phyloP scores from a whole-genome alignment of 2,888 invertebrate genomes.

The Ennomos fuscantarius region DNA sequence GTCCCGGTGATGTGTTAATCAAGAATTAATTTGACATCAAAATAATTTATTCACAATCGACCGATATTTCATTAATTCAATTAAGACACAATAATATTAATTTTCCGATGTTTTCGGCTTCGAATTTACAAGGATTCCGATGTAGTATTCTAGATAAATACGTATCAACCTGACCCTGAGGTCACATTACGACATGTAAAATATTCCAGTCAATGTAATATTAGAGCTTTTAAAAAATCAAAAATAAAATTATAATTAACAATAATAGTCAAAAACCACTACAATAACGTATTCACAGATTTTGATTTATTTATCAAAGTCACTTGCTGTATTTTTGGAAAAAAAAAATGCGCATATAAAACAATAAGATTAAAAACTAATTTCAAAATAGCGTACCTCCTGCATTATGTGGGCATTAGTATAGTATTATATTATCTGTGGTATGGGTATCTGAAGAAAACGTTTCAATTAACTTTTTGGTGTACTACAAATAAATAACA shows the following conservation, averaged over 20 bases:
- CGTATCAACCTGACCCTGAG: conserved; percentile 38
- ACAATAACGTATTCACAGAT: no score
- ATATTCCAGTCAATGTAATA: conserved; percentile 24
- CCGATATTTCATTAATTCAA: conserved; percentile 37
- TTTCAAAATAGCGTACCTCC: no score
- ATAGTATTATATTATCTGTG: no score
- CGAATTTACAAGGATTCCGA: conserved; percentile 37
- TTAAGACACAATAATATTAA: conserved; percentile 26
- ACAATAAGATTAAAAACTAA: no score
- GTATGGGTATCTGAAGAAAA: no score
- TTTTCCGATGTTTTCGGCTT: conserved; percentile 36
- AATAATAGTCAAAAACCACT: no score
- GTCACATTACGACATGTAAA: conserved; percentile 38
- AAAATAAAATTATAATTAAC: conserved; percentile 12
- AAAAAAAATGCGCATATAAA: no score
- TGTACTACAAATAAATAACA: no score
- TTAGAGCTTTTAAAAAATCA: background rate
- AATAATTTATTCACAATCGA: conserved; percentile 33
- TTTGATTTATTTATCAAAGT: no score
- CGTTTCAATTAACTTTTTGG: no score
- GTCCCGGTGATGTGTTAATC: conserved; percentile 43
- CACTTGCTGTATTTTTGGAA: no score
- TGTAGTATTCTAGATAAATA: conserved; percentile 19
- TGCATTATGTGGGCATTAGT: no score
- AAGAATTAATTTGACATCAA: conserved; percentile 45